These are phyloP conservation scores for Lagopus muta DNA, from an alignment of 2,113 vertebrate species.

Conservation along the genomic window DNA sequence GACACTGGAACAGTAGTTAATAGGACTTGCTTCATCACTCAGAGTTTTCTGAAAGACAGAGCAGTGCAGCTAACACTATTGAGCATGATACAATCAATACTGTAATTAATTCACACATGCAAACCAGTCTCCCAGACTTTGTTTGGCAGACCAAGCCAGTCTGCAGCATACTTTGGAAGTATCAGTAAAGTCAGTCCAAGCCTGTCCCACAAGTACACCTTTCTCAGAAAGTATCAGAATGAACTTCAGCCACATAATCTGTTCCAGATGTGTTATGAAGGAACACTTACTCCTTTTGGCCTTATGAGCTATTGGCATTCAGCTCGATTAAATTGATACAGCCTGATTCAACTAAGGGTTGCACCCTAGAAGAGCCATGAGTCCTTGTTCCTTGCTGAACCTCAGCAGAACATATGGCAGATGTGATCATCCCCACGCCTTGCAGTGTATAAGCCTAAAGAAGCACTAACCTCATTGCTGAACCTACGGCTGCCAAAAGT, in stretches of 20 bases:
- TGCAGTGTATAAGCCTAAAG: not conserved
- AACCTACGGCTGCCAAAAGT: not conserved
- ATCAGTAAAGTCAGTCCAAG: not conserved
- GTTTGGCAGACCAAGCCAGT: not conserved
- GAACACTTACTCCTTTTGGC: not conserved
- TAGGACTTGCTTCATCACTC: not conserved
- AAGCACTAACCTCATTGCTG: not conserved
- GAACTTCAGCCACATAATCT: not conserved
- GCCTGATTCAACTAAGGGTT: not conserved
- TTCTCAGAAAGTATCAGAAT: not conserved
- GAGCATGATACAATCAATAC: not conserved
- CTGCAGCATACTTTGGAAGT: not conserved
- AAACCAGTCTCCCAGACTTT: not conserved
- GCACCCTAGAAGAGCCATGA: not conserved
- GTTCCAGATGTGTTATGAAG: not conserved
- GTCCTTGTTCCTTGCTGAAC: constrained; percentile 14
- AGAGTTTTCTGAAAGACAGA: not conserved
- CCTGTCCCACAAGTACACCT: not conserved
- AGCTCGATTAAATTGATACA: constrained; percentile 32
- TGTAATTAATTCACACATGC: not conserved
- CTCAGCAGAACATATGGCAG: not conserved
- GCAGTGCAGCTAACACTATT: not conserved
- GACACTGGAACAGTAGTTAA: not conserved
- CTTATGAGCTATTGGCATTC: not conserved
- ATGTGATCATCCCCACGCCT: not conserved